phyloP scores from a whole-genome alignment of 1,140 invertebrate genomes.

The Paracyclopina nana region DNA sequence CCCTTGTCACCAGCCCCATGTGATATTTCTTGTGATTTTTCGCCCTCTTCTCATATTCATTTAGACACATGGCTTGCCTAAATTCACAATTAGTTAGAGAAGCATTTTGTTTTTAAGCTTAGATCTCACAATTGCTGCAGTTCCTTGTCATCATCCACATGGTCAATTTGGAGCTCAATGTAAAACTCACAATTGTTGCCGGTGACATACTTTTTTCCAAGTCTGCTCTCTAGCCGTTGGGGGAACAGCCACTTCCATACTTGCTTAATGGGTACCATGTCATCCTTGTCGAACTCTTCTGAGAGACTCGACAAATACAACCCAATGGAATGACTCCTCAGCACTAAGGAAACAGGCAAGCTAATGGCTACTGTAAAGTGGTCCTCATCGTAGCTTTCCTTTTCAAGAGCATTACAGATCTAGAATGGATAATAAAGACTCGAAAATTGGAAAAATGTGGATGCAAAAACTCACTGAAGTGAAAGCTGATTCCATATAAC shows the following conservation, averaged over 20 bases:
- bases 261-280: constrained; percentile 26
- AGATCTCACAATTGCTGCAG: constrained; percentile 17
- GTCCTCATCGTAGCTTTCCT: constrained; percentile 1
- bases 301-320: neutral
- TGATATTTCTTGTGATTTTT: constrained; percentile 20
- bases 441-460: too few species aligned
- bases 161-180: constrained; percentile 13
- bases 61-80: constrained; percentile 6
- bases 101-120: too few species aligned
- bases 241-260: constrained; percentile 28
- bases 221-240: constrained; percentile 20
- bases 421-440: too few species aligned
- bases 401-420: too few species aligned
- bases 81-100: too few species aligned
- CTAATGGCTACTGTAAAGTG: constrained; percentile 5
- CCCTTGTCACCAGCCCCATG: constrained; percentile 5
- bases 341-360: neutral
- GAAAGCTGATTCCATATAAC: too few species aligned
- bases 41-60: constrained; percentile 23
- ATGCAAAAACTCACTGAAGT: too few species aligned
- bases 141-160: constrained; percentile 17
- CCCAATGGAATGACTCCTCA: neutral
- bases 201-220: constrained; percentile 14
- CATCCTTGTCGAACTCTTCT: neutral
- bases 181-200: constrained; percentile 17